Base-by-base conservation (phyloP, 1,140 invertebrate genomes). In the Hestina assimilis region DNA sequence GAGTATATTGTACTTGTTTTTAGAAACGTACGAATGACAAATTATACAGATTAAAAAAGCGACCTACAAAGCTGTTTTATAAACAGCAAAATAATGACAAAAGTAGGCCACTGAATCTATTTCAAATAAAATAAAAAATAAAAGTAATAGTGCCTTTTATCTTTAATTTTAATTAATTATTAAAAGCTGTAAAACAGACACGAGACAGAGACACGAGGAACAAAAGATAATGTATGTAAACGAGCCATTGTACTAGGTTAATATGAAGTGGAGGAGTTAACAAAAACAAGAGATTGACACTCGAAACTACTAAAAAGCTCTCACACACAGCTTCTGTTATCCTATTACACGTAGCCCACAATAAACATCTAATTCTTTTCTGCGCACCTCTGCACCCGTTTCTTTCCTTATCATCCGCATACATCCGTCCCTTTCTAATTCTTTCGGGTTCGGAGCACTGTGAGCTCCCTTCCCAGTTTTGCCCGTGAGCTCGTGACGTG, bases 341-440 rank as follows among this genome's bases (percentile, higher is more conserved):
- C 81, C 81, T 69, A 82, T 83, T 84, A 84, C 81, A 77, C 71
- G 74, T 77, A 79, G 71, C 72, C 82, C 78, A 86, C 69, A 81
- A 86, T 86, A 84, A 84, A 83, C 83, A 83, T 86, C 79, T 81
- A 83, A 86, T 87, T 87, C 79, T 84, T 87, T 83, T 75, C 77
- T 87, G 79, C 83, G 81, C 83, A 83, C 80, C 81, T 84, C 78
- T 83, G 79, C 77, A 79, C 74, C 72, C 63, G 70, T 61, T 41
- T 58, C 51, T 46, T 45, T 83, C 78, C 33, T 69, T 42, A 26
- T 80, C 69, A 4, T 26, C 1, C 69, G 21, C 5, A 67, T 72
- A 65, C 9, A 14, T n/a, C 54, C 26, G 33, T 80, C 73, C 66
- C 63, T 47, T 42, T 81, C 63, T 51, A 51, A 53, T 68, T 42